Percentiles rank a stretch among this genome's conserved stretches.
Evolutionary conservation across 2,888 invertebrate genomes (phyloP).

Genomic region (Bugulina stolonifera): DNA sequence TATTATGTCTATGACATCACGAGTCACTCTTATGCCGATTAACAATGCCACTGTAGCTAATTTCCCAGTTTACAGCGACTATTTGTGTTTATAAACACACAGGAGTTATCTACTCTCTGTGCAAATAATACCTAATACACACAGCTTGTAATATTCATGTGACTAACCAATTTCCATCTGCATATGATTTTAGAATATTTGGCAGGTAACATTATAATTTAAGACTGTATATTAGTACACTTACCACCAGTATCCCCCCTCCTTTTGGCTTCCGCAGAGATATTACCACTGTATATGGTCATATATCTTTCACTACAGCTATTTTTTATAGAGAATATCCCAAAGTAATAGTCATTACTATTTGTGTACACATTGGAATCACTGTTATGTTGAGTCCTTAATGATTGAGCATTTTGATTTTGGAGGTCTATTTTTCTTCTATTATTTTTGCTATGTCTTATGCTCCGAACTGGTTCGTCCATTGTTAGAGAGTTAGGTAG

Average conservation of each 20-base stretch:
- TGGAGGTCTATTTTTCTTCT: not conserved
- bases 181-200: too few relatives aligned
- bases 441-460: not conserved
- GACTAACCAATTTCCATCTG: too few relatives aligned
- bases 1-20: not conserved
- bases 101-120: too few relatives aligned
- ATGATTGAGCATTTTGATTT: not conserved
- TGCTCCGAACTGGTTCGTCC: not conserved
- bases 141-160: too few relatives aligned
- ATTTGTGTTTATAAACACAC: too few relatives aligned
- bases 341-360: not conserved
- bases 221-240: not conserved
- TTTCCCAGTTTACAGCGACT: too few relatives aligned
- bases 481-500: not conserved
- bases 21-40: too few relatives aligned
- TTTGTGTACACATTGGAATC: not conserved
- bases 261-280: not conserved
- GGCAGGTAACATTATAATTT: too few relatives aligned
- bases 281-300: not conserved
- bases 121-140: too few relatives aligned
- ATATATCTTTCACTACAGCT: not conserved
- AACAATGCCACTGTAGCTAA: too few relatives aligned
- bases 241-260: not conserved
- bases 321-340: conserved; percentile 21
- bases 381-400: too few relatives aligned